These are phyloP conservation scores for Chironomus riparius DNA, from an alignment of 2,888 invertebrate species.

Conservation along the genomic window DNA sequence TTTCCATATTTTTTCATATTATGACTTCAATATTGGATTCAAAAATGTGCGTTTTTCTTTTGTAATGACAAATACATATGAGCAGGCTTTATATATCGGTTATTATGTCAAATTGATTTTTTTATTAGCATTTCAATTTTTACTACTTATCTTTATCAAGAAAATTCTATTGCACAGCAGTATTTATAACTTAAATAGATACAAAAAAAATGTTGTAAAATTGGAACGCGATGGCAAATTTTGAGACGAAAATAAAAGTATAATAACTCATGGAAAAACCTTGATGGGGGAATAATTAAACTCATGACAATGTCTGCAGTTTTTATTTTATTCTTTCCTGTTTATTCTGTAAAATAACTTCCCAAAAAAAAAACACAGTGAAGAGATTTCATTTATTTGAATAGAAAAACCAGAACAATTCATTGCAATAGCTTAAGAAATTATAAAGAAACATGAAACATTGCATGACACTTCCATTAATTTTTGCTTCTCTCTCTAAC, in stretches of 20 bases:
- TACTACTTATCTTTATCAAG: background rate
- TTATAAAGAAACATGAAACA: background rate
- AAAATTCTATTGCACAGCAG: no score
- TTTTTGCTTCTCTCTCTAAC: background rate
- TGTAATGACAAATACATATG: background rate
- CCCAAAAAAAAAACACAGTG: no score
- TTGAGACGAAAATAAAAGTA: no score
- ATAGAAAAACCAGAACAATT: background rate
- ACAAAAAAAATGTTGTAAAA: no score
- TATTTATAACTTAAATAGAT: no score
- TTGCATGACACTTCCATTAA: conserved; percentile 16
- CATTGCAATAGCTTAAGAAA: background rate
- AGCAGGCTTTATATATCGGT: conserved; percentile 8
- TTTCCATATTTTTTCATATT: background rate
- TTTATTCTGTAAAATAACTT: background rate
- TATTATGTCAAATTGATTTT: conserved; percentile 24
- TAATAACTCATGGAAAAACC: no score
- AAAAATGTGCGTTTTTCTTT: background rate
- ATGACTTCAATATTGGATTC: background rate
- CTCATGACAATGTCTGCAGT: no score
- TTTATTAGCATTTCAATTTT: conserved; percentile 4
- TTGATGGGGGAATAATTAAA: no score
- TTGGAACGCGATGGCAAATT: no score
- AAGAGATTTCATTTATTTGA: background rate
- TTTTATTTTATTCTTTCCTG: no score